Evolutionary conservation across 2,797 vertebrate species (phyloP).

Genomic region (Sylvia borin): DNA sequence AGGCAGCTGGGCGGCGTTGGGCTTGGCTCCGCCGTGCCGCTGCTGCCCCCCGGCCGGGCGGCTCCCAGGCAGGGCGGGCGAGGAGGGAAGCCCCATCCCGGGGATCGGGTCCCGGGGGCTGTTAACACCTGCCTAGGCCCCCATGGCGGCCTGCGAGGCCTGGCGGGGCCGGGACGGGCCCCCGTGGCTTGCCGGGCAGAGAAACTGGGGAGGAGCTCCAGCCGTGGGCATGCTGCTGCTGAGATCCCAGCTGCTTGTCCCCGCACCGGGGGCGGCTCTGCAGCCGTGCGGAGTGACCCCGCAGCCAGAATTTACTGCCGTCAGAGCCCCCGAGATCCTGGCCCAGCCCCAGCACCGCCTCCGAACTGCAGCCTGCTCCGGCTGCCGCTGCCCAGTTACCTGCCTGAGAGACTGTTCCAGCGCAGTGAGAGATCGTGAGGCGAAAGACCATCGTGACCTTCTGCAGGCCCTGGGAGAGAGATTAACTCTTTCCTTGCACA

Average conservation of each 20-base stretch:
- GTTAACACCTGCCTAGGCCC: no score
- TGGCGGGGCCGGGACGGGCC: no score
- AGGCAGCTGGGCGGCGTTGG: not conserved
- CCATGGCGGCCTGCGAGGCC: no score
- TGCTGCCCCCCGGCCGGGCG: no score
- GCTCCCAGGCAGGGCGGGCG: no score
- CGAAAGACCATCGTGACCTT: not conserved
- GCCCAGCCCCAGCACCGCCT: not conserved
- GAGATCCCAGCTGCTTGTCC: not conserved
- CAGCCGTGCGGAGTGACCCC: not conserved
- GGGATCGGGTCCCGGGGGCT: not conserved
- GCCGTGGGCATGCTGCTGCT: not conserved
- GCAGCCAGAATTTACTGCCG: not conserved
- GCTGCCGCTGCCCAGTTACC: not conserved
- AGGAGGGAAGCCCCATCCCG: not conserved
- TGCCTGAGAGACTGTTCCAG: not conserved
- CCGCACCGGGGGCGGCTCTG: not conserved
- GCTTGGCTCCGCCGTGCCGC: no score
- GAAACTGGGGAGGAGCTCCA: not conserved
- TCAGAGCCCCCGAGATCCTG: not conserved
- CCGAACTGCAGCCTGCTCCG: not conserved
- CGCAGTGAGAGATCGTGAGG: fast-evolving
- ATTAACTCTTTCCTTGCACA: not conserved
- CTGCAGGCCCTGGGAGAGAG: not conserved
- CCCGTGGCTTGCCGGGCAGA: not conserved